Conservation (phyloP, 2,113 vertebrate species). For the Cinclus cinclus region DNA sequence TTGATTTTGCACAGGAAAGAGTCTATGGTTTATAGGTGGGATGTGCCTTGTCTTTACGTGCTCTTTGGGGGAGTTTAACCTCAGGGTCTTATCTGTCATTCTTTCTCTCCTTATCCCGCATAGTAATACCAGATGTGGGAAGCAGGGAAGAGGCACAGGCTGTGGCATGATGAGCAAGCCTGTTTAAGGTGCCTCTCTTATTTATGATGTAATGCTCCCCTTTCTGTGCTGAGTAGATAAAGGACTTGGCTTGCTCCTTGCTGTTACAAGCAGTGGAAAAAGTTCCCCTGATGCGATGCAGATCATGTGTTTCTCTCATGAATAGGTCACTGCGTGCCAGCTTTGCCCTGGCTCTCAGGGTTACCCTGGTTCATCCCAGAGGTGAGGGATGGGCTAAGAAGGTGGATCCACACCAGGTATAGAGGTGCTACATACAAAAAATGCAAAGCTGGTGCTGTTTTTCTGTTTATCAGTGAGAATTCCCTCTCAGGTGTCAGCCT, state of each 20-base stretch:
- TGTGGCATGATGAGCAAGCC: neutral
- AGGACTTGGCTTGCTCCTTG: constrained; percentile 1
- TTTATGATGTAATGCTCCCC: neutral
- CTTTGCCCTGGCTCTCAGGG: neutral
- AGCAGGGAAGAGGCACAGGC: neutral
- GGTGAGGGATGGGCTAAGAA: neutral
- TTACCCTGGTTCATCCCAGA: neutral
- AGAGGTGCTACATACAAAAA: neutral
- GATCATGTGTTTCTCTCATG: constrained; percentile 38
- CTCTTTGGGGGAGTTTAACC: neutral
- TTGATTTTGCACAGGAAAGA: neutral
- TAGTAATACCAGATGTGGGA: neutral
- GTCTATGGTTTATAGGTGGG: neutral
- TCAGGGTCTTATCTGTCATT: neutral
- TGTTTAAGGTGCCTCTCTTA: neutral
- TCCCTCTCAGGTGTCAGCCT: neutral
- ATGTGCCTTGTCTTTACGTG: neutral
- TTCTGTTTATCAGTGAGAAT: neutral
- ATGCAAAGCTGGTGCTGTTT: neutral
- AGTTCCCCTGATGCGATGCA: neutral
- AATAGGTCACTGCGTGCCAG: neutral
- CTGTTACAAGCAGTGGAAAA: constrained; percentile 44
- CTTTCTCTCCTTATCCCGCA: neutral
- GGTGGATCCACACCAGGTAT: fast-evolving
- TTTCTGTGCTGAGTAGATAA: neutral